phyloP scores from a whole-genome alignment of 2,797 vertebrate species.

The Choloepus didactylus region DNA sequence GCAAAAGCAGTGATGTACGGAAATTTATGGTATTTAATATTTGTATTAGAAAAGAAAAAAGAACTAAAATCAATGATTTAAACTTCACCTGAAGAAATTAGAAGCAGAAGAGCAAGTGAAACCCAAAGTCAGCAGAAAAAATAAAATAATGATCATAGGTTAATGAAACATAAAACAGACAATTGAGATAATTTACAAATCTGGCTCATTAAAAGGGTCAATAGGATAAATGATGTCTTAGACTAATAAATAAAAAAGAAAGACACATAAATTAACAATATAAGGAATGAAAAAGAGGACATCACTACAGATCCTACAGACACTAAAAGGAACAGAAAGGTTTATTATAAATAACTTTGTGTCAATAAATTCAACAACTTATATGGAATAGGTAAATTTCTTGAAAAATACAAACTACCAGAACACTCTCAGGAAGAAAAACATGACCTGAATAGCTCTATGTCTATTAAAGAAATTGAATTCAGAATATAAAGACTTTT shows the following conservation, averaged over 20 bases:
- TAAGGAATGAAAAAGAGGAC: background rate
- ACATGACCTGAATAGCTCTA: background rate
- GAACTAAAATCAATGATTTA: background rate
- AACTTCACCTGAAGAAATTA: background rate
- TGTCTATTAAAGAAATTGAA: slow-evolving; percentile 28
- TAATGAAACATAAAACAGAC: background rate
- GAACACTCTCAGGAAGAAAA: slow-evolving; percentile 32
- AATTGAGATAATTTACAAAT: background rate
- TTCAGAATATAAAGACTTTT: background rate
- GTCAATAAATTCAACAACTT: background rate
- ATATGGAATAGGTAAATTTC: background rate
- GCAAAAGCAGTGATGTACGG: background rate
- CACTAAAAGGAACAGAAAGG: background rate
- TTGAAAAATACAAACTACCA: background rate
- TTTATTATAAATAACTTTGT: background rate
- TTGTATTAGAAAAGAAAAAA: background rate
- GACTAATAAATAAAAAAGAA: background rate
- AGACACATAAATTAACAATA: background rate
- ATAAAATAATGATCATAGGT: background rate
- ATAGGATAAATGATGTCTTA: background rate
- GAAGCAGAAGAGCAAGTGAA: background rate
- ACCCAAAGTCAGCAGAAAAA: background rate
- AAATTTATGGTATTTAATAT: background rate
- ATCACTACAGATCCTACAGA: background rate
- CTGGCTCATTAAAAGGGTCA: background rate